A percentile compares a stretch with the other conserved stretches of the same genome.
Evolutionary conservation across 2,113 vertebrate genomes (phyloP).

Genomic region (Mobula hypostoma): DNA sequence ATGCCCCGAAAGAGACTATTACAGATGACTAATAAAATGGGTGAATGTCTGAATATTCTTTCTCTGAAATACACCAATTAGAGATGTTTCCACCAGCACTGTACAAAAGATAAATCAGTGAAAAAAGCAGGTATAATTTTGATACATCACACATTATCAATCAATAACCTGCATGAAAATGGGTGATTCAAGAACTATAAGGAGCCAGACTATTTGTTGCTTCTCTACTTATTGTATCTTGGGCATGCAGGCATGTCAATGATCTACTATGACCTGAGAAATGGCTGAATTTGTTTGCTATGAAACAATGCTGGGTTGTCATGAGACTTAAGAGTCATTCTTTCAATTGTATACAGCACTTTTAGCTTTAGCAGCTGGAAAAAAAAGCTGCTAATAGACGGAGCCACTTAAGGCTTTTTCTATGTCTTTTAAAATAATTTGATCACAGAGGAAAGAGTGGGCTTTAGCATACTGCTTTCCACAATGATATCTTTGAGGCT

Average conservation of each 20-base stretch:
- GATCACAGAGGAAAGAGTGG: neutral
- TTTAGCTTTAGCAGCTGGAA: neutral
- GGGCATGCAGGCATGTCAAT: neutral
- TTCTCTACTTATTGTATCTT: neutral
- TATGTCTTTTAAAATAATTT: no score
- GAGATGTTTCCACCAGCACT: neutral
- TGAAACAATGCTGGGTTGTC: neutral
- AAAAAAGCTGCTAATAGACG: no score
- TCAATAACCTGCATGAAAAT: neutral
- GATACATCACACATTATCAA: neutral
- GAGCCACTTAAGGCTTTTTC: no score
- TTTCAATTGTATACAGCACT: neutral
- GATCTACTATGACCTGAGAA: neutral
- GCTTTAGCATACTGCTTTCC: neutral
- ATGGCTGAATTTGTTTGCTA: neutral
- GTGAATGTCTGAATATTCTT: neutral
- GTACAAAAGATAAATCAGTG: neutral
- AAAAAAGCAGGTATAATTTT: no score
- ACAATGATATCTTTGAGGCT: neutral
- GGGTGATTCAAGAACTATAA: neutral
- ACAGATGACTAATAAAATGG: neutral
- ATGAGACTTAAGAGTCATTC: neutral
- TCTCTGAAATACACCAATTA: neutral
- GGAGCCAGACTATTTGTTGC: neutral
- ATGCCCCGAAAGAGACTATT: neutral